Conservation (phyloP, 2,888 invertebrate genomes). For the Drosophila rellima region DNA sequence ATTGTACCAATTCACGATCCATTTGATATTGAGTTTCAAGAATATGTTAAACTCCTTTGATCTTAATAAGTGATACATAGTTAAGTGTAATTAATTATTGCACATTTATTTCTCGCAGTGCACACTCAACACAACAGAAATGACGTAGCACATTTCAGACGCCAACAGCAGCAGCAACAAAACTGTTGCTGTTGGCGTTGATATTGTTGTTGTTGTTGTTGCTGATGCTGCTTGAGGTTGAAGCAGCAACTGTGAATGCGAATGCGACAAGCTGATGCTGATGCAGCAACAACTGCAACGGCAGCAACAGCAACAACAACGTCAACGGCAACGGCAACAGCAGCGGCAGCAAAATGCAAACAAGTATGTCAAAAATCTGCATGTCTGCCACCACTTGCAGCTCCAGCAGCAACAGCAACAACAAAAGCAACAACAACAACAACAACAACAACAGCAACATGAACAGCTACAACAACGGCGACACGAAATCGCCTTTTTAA, state of each 20-base stretch:
- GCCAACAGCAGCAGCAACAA: slow-evolving; percentile 42
- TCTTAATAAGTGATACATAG: not conserved
- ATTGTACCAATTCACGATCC: no score
- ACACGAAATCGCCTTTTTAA: slow-evolving; percentile 80
- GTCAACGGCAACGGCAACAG: slow-evolving; percentile 61
- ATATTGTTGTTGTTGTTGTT: slow-evolving; percentile 17
- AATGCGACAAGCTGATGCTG: slow-evolving; percentile 42
- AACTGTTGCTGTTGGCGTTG: slow-evolving; percentile 28
- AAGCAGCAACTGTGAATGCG: slow-evolving; percentile 35
- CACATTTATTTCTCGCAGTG: slow-evolving; percentile 52
- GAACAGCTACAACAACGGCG: slow-evolving; percentile 52
- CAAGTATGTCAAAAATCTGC: slow-evolving; percentile 82
- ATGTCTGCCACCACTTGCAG: slow-evolving; percentile 81
- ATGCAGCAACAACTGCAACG: slow-evolving; percentile 32
- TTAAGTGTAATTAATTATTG: not conserved
- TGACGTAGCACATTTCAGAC: slow-evolving; percentile 68
- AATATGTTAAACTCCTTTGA: no score
- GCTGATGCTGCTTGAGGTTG: slow-evolving; percentile 33
- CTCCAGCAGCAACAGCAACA: slow-evolving; percentile 40
- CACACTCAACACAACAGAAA: slow-evolving; percentile 50
- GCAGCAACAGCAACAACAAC: slow-evolving; percentile 50
- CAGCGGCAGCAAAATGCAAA: slow-evolving; percentile 81
- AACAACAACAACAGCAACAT: slow-evolving; percentile 39
- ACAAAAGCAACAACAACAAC: slow-evolving; percentile 41
- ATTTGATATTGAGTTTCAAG: no score